Evolutionary conservation across 2,888 invertebrate genomes (phyloP).

Genomic region (Amiota minor): DNA sequence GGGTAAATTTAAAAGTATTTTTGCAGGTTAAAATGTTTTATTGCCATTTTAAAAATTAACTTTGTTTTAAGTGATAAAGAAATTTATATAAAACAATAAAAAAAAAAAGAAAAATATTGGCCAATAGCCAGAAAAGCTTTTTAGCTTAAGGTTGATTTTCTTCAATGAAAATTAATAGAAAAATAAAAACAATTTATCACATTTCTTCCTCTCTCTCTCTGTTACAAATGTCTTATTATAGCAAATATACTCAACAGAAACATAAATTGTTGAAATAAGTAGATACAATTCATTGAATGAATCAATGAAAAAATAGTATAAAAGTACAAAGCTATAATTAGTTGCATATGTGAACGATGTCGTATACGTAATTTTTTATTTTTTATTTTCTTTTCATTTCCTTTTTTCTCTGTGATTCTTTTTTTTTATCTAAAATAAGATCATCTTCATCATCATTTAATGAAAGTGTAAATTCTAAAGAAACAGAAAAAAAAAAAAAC

Average conservation of each 20-base stretch:
- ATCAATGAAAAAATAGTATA: background rate
- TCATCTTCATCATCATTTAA: background rate
- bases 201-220: background rate
- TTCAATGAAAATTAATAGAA: background rate
- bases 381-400: too few species aligned
- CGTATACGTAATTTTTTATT: slow-evolving; percentile 4
- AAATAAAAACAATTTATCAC: background rate
- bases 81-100: too few species aligned
- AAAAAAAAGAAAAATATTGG: slow-evolving; percentile 7
- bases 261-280: background rate
- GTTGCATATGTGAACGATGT: background rate
- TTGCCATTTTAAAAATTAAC: too few species aligned
- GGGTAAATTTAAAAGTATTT: too few species aligned
- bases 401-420: too few species aligned
- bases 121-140: slow-evolving; percentile 5
- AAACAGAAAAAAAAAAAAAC: too few species aligned
- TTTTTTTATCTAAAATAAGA: too few species aligned
- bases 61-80: background rate
- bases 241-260: background rate
- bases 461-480: slow-evolving; percentile 6
- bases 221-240: background rate
- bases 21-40: too few species aligned
- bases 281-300: background rate
- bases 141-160: too few species aligned
- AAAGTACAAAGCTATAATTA: slow-evolving; percentile 9